Percentiles rank a stretch among this genome's conserved stretches.
Conservation (phyloP, 2,888 invertebrate species). For the Pantelozetes paolii region DNA sequence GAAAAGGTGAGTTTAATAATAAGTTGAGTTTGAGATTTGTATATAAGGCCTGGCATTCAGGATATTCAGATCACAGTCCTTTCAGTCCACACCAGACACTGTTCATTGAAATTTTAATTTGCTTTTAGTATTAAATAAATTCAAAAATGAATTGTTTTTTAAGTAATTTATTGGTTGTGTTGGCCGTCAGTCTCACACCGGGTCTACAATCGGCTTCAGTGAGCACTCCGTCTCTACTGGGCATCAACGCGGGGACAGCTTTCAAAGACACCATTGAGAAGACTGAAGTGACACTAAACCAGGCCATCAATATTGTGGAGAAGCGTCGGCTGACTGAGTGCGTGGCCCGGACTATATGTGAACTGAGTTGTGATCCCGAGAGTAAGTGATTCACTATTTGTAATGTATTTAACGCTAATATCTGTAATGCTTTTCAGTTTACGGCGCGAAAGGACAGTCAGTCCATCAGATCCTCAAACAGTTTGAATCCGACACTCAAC, state of each 20-base stretch:
- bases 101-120: too few species aligned
- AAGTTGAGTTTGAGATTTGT: too few species aligned
- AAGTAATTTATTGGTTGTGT: neutral
- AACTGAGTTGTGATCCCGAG: slow-evolving; percentile 2
- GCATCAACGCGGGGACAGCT: too few species aligned
- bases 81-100: too few species aligned
- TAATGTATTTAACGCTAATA: neutral
- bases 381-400: neutral
- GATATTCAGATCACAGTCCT: too few species aligned
- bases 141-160: neutral
- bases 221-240: too few species aligned
- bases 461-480: neutral
- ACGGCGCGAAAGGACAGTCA: neutral
- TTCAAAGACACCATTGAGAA: neutral
- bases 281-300: neutral
- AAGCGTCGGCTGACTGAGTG: slow-evolving; percentile 6
- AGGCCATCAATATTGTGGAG: slow-evolving; percentile 22
- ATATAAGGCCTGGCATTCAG: too few species aligned
- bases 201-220: too few species aligned
- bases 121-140: neutral
- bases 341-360: slow-evolving; percentile 21
- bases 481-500: slow-evolving; percentile 24
- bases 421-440: neutral
- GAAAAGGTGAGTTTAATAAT: too few species aligned
- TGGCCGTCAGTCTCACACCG: too few species aligned